Evolutionary conservation across 2,797 vertebrate species (phyloP).

Genomic region (Danio jaintianensis): DNA sequence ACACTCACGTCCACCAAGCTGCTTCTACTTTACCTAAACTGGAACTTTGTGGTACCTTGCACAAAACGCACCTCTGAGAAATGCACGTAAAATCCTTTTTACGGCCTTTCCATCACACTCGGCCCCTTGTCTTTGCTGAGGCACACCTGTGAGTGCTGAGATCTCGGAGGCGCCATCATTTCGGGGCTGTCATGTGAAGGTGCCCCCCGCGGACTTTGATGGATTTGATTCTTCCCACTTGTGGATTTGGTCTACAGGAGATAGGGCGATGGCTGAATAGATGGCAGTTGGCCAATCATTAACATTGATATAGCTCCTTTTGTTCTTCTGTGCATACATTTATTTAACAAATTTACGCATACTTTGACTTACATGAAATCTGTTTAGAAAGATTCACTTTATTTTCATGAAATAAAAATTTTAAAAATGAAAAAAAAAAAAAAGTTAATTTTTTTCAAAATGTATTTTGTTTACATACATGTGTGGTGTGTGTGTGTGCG

Average conservation of each 20-base stretch:
- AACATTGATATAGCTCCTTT: background rate
- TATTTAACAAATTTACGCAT: background rate
- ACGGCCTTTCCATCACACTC: conserved; percentile 42
- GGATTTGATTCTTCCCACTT: conserved; percentile 26
- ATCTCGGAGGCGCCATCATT: conserved; percentile 35
- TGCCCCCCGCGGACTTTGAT: conserved; percentile 27
- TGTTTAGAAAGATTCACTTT: too few species aligned
- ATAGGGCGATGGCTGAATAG: background rate
- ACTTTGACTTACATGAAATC: background rate
- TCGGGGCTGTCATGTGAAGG: conserved; percentile 34
- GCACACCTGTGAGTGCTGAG: conserved; percentile 23
- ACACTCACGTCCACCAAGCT: conserved; percentile 47
- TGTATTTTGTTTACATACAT: too few species aligned
- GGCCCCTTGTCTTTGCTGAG: conserved; percentile 16
- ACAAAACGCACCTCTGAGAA: conserved; percentile 36
- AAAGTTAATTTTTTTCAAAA: too few species aligned
- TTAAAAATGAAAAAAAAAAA: too few species aligned
- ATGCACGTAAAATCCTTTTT: conserved; percentile 12
- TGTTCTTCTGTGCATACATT: background rate
- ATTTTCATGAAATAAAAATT: too few species aligned
- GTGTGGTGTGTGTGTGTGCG: too few species aligned
- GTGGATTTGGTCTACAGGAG: conserved; percentile 28
- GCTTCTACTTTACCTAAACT: conserved; percentile 42
- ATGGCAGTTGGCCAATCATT: conserved; percentile 7
- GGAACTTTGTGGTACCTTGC: conserved; percentile 30